Base-by-base conservation (phyloP, 2,797 vertebrate species). In the Alosa sapidissima region DNA sequence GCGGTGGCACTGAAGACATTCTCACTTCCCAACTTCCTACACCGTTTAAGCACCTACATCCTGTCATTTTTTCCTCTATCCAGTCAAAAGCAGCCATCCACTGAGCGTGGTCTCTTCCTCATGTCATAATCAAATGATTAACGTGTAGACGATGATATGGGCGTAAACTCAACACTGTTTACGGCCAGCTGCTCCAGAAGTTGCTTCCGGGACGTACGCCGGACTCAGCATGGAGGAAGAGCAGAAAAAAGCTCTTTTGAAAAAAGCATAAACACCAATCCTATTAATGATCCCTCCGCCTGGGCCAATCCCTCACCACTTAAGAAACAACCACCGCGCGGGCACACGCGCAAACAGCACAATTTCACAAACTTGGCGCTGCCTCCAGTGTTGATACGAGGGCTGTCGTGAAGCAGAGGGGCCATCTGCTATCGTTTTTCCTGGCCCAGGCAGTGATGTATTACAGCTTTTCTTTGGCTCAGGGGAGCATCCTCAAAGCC, bases 121-220 rank as follows among this genome's bases (percentile, higher is more conserved):
- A 78, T 8, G 41, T 4, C 36, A 72, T 85, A 52, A 28, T 81
- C 8, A 41, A 81, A 68, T 86, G 87, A 86, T 87, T 85, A 88
- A 87, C 86, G 87, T 82, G 82, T 84, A 21, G 78, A 85, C 85
- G 82, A 84, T 85, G 55, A 85, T 81, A 78, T 81, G 54, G 84
- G 62, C 85, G 86, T 87, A 84, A 87, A 86, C 85, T 72, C 81
- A 72, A 81, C 84, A 83, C 55, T 41, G 81, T 75, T 78, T 2
- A 78, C 78, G 3, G 36, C 36, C 87, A 86, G 82, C 84, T 86
- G 87, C 84, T 88, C 84, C 87, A 88, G 85, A 85, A 86, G 87
- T 85, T 52, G 82, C 83, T 88, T 88, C 36, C 13, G 41, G 72
- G 5, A 78, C 13, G 41, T 47, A 21, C 7, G 16, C 36, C 16